Evolutionary conservation across 2,113 vertebrate genomes (phyloP), one percentile per base, ranked within the genome.

Genomic region (Pholis gunnellus): DNA sequence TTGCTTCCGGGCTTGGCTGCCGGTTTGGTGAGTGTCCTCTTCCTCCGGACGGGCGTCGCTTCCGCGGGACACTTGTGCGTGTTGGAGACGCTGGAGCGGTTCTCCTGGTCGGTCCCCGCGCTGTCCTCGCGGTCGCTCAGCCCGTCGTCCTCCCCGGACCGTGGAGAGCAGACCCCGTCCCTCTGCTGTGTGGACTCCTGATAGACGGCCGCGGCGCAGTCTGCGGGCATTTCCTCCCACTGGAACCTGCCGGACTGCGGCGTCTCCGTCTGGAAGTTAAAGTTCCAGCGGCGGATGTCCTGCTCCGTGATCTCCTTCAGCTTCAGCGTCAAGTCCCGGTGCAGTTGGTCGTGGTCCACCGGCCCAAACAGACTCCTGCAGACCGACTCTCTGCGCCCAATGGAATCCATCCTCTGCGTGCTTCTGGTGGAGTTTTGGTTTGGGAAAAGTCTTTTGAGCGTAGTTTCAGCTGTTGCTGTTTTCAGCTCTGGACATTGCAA

Each of bases 211-310:
- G 96, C 92, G 7, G 80, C 46, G 74, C 93, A 60, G 18, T 74
- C 71, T 65, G 86, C 83, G 44, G 95, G 92, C 7, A 95, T 79
- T 76, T 95, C 95, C 68, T 96, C 96, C 97, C 97, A 94, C 71
- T 89, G 72, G 83, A 96, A 96, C 48, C 93, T 83, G 11, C 97
- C 97, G 0, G 88, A 86, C 76, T 97, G 92, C 7, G 97, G 97
- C 54, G 92, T 88, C 34, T 96, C 95, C 27, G 88, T 79, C 81
- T 96, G 94, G 94, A 98, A 98, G 94, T 97, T 92, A 85, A 97
- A 98, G 93, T 97, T 97, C 97, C 97, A 98, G 83, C 96, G 95
- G 18, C 92, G 94, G 87, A 93, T 94, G 90, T 97, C 96, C 89
- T 93, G 94, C 79, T 97, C 96, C 0, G 79, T 81, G 50, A 97